Evolutionary conservation across 2,113 vertebrate genomes (phyloP).

Genomic region (Mystacornis crossleyi): DNA sequence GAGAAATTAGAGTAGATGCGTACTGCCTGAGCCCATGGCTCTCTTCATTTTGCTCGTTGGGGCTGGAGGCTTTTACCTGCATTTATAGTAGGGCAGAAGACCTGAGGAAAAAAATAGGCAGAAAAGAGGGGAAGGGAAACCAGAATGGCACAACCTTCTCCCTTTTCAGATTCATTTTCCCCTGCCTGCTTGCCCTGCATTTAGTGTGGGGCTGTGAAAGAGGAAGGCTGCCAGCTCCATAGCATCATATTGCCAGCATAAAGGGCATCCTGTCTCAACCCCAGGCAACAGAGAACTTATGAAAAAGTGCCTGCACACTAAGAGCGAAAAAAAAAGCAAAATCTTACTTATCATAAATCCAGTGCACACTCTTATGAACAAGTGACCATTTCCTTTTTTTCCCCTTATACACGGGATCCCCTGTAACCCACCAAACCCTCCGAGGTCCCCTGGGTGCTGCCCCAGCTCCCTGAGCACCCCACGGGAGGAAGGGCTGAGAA

Average conservation of each 20-base stretch:
- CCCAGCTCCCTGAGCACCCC: rapidly evolving
- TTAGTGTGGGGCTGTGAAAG: background rate
- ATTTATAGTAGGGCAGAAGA: background rate
- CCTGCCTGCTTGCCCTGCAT: background rate
- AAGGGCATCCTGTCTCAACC: background rate
- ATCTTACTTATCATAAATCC: background rate
- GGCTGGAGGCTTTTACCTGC: background rate
- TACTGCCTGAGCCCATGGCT: background rate
- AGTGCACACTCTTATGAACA: background rate
- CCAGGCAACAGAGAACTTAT: background rate
- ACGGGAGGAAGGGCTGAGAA: rapidly evolving
- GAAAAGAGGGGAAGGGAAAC: background rate
- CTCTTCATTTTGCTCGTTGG: background rate
- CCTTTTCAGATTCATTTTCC: background rate
- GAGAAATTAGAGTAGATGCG: background rate
- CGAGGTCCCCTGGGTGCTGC: background rate
- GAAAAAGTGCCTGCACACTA: background rate
- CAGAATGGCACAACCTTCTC: background rate
- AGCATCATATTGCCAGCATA: background rate
- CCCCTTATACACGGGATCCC: background rate
- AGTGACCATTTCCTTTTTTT: background rate
- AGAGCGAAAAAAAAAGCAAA: background rate
- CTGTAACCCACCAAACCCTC: background rate
- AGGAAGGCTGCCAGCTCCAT: background rate
- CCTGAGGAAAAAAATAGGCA: background rate